Conservation (phyloP, 2,797 vertebrate species). For the Denticeps clupeoides region DNA sequence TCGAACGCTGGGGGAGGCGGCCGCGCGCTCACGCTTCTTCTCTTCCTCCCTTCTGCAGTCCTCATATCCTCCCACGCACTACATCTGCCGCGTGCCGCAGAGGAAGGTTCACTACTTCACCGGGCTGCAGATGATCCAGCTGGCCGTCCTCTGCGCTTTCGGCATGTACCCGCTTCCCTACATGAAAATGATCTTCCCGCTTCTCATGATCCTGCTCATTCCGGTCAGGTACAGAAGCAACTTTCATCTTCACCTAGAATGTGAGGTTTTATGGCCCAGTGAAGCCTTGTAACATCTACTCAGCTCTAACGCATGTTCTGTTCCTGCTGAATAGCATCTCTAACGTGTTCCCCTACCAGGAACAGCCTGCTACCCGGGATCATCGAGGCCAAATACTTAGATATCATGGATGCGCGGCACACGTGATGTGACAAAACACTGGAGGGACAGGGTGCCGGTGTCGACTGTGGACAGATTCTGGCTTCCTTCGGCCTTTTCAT, state of each 20-base stretch:
- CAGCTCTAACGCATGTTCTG: too few relatives aligned
- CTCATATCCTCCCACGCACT: constrained; percentile 85
- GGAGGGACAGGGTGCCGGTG: too few relatives aligned
- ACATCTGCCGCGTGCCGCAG: constrained; percentile 83
- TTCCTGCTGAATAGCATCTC: too few relatives aligned
- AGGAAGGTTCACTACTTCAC: constrained; percentile 93
- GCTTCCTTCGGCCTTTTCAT: too few relatives aligned
- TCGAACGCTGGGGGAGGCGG: too few relatives aligned
- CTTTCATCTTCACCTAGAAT: too few relatives aligned
- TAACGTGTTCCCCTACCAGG: constrained; percentile 51
- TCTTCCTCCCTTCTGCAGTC: constrained; percentile 50
- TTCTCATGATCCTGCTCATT: constrained; percentile 87
- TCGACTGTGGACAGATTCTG: too few relatives aligned
- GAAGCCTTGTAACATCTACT: too few relatives aligned
- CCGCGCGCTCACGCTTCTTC: too few relatives aligned
- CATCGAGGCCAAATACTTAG: constrained; percentile 83
- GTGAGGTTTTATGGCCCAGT: too few relatives aligned
- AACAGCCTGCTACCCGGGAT: constrained; percentile 74
- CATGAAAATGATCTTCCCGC: constrained; percentile 95
- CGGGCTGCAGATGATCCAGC: constrained; percentile 76
- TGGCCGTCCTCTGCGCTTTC: constrained; percentile 77
- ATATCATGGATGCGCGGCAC: constrained; percentile 82
- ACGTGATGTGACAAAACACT: constrained; percentile 34
- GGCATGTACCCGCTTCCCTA: constrained; percentile 88
- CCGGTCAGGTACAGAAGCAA: constrained; percentile 68